A percentile compares a stretch with the other conserved stretches of the same genome.
Evolutionary conservation across 2,888 invertebrate species (phyloP).

Genomic region (Cinara cedri): DNA sequence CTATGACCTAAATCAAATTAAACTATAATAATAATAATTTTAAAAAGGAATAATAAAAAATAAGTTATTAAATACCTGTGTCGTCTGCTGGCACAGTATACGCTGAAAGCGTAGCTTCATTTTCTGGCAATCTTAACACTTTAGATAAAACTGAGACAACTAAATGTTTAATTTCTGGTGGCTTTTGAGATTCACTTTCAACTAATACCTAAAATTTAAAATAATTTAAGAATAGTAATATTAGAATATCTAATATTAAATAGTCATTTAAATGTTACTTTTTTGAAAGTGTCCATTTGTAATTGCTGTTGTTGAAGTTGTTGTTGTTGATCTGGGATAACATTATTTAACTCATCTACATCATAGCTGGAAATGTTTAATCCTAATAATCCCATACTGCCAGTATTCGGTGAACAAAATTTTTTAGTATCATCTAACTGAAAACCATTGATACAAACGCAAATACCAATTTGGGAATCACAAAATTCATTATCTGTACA

Average conservation of each 20-base stretch:
- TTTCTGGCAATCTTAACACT: constrained; percentile 80
- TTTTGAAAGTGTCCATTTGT: constrained; percentile 41
- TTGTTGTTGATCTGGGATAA: constrained; percentile 26
- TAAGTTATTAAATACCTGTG: constrained; percentile 64
- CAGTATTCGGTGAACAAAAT: constrained; percentile 20
- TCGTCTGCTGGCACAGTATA: constrained; percentile 80
- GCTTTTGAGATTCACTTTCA: constrained; percentile 61
- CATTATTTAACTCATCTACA: constrained; percentile 19
- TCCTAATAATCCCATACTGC: constrained; percentile 12
- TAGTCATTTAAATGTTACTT: constrained; percentile 20
- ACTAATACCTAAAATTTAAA: background rate
- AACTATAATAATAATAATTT: constrained; percentile 26
- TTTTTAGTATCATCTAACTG: constrained; percentile 41
- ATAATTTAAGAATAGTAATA: background rate
- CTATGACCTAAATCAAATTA: constrained; percentile 66
- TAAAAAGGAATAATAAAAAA: constrained; percentile 2
- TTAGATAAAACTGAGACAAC: constrained; percentile 79
- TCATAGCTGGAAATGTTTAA: constrained; percentile 33
- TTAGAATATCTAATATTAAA: background rate
- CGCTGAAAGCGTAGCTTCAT: constrained; percentile 82
- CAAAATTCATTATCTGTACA: constrained; percentile 46
- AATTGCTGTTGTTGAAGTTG: constrained; percentile 10
- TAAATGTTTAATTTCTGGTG: constrained; percentile 68
- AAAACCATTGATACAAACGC: constrained; percentile 37
- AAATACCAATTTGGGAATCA: constrained; percentile 37